Evolutionary conservation across 2,113 vertebrate species (phyloP).

Genomic region (Dascyllus trimaculatus): DNA sequence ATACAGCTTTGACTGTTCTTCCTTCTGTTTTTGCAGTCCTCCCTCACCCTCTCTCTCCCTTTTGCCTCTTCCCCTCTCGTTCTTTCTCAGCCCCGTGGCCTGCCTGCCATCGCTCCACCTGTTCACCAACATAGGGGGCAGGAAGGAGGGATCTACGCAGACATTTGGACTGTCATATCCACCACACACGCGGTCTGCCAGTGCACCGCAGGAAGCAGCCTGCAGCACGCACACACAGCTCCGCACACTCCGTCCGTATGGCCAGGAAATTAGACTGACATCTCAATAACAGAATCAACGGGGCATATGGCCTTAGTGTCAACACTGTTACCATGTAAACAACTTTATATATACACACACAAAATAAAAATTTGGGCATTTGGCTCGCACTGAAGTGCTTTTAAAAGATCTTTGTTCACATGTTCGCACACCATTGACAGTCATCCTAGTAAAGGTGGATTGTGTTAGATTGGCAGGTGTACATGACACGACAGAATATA

Average conservation of each 20-base stretch:
- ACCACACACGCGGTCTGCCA: conserved; percentile 63
- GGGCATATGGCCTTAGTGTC: conserved; percentile 74
- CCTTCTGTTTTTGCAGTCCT: conserved; percentile 41
- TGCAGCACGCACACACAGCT: conserved; percentile 44
- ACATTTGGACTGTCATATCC: conserved; percentile 73
- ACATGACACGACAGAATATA: conserved; percentile 1
- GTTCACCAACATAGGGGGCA: conserved; percentile 80
- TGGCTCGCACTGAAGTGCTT: conserved; percentile 17
- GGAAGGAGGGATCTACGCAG: conserved; percentile 76
- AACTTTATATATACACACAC: conserved; percentile 42
- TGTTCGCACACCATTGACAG: conserved; percentile 12
- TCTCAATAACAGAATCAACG: conserved; percentile 81
- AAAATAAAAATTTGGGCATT: conserved; percentile 6
- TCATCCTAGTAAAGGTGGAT: neutral
- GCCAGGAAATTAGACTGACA: conserved; percentile 83
- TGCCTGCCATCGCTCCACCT: conserved; percentile 82
- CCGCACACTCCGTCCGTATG: conserved; percentile 70
- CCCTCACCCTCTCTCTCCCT: conserved; percentile 12
- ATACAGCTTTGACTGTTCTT: conserved; percentile 42
- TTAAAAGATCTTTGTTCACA: conserved; percentile 36
- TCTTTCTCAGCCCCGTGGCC: conserved; percentile 65
- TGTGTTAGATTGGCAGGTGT: conserved; percentile 29
- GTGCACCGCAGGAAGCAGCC: conserved; percentile 68
- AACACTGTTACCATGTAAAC: conserved; percentile 71
- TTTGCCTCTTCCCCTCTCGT: conserved; percentile 10